These are phyloP conservation scores for Byasa hedistus DNA, from an alignment of 2,888 invertebrate species.

Conservation along the genomic window DNA sequence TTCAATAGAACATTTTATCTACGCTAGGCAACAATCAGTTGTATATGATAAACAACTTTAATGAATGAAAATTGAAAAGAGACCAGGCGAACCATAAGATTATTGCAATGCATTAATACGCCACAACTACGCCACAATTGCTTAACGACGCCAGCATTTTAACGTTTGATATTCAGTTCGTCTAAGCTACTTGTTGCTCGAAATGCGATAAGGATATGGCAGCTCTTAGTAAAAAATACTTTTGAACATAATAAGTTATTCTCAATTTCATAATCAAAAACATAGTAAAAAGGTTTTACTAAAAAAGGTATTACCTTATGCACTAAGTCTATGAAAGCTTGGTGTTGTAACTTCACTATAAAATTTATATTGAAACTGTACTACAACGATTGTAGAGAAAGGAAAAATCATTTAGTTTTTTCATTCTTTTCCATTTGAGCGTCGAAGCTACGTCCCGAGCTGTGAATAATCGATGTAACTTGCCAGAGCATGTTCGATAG, in stretches of 20 bases:
- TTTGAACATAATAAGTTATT: not conserved
- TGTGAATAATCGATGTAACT: conserved; percentile 2
- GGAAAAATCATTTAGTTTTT: not conserved
- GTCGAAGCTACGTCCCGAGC: conserved; percentile 1
- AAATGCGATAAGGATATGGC: not conserved
- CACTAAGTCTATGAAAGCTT: too few relatives aligned
- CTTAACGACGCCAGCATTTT: not conserved
- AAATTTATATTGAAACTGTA: not conserved
- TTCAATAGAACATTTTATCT: too few relatives aligned
- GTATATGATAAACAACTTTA: too few relatives aligned
- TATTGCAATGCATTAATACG: not conserved
- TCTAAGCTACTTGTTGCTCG: not conserved
- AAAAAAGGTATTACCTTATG: too few relatives aligned
- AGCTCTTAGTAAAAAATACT: not conserved
- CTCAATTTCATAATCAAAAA: too few relatives aligned
- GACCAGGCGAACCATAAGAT: not conserved
- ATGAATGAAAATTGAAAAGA: not conserved
- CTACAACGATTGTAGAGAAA: not conserved
- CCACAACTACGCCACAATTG: not conserved
- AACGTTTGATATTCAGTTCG: not conserved
- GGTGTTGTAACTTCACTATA: too few relatives aligned
- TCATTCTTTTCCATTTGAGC: not conserved
- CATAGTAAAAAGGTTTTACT: too few relatives aligned
- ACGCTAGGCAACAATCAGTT: too few relatives aligned
- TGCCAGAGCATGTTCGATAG: conserved; percentile 2